Conservation (phyloP, 1,140 invertebrate species). For the Meteorus sp. region DNA sequence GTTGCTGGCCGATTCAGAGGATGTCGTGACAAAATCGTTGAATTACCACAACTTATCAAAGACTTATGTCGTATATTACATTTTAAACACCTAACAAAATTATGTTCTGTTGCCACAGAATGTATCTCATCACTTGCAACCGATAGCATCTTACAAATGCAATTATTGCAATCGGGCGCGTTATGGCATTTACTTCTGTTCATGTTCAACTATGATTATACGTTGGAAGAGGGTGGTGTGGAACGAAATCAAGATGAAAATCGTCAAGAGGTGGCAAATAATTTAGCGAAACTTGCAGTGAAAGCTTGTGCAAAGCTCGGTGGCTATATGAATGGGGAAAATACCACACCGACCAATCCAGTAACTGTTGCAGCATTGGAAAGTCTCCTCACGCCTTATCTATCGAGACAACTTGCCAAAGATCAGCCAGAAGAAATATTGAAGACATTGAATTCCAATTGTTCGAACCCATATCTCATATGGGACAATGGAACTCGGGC, state of each 20-base stretch:
- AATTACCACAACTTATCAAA: slow-evolving; percentile 81
- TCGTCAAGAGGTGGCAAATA: slow-evolving; percentile 85
- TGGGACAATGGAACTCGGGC: slow-evolving; percentile 97
- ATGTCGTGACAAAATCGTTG: slow-evolving; percentile 86
- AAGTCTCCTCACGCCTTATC: slow-evolving; percentile 86
- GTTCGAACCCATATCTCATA: slow-evolving; percentile 92
- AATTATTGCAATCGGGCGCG: slow-evolving; percentile 88
- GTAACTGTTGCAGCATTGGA: slow-evolving; percentile 70
- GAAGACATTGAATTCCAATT: slow-evolving; percentile 94
- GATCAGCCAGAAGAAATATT: slow-evolving; percentile 79
- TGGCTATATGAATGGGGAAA: slow-evolving; percentile 70
- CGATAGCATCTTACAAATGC: slow-evolving; percentile 82
- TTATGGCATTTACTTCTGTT: slow-evolving; percentile 91
- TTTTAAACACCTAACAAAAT: slow-evolving; percentile 81
- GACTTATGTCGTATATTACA: slow-evolving; percentile 89
- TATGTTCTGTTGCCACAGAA: slow-evolving; percentile 82
- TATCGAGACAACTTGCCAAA: slow-evolving; percentile 76
- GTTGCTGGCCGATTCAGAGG: slow-evolving; percentile 93
- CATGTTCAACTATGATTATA: slow-evolving; percentile 96
- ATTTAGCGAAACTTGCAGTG: slow-evolving; percentile 84
- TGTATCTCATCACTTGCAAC: slow-evolving; percentile 81
- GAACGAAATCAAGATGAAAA: slow-evolving; percentile 83
- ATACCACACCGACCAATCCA: slow-evolving; percentile 67
- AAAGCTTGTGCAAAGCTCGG: slow-evolving; percentile 81
- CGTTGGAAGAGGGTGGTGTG: slow-evolving; percentile 94